Evolutionary conservation across 2,888 invertebrate species (phyloP).

Genomic region (Aphelenchoides bicaudatus): DNA sequence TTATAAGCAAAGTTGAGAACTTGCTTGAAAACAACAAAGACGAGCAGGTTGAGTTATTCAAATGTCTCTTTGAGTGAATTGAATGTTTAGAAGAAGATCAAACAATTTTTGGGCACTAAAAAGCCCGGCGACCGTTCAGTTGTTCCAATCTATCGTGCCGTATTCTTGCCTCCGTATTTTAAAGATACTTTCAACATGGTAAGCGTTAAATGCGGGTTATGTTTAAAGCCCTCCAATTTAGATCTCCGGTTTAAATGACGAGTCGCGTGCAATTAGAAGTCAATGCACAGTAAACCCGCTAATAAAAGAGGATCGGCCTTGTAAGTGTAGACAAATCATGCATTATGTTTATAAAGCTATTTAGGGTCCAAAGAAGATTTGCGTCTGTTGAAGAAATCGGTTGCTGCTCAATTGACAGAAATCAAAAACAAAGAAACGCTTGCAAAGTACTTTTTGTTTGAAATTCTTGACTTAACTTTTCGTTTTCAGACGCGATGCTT

Average conservation of each 20-base stretch:
- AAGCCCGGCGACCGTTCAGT: background rate
- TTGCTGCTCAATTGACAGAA: conserved; percentile 21
- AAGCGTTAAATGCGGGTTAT: conserved; percentile 6
- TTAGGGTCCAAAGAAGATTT: conserved; percentile 27
- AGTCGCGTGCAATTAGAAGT: conserved; percentile 32
- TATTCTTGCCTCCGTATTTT: conserved; percentile 52
- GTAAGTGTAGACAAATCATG: conserved; percentile 11
- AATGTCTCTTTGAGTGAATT: background rate
- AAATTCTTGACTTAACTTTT: background rate
- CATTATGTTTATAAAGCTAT: background rate
- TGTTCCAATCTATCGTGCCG: conserved; percentile 4
- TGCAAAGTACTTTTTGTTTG: conserved; percentile 8
- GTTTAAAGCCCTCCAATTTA: conserved; percentile 21
- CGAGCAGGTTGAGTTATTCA: conserved; percentile 29
- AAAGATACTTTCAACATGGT: conserved; percentile 52
- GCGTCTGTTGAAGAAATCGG: conserved; percentile 16
- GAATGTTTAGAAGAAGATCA: conserved; percentile 13
- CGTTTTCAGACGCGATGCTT: conserved; percentile 26
- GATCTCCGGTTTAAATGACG: conserved; percentile 44
- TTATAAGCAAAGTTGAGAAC: conserved; percentile 34
- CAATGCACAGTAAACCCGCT: conserved; percentile 17
- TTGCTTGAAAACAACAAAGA: conserved; percentile 34
- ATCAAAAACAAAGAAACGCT: background rate
- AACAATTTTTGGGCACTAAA: conserved; percentile 8
- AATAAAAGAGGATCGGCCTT: conserved; percentile 3